Percentiles rank a stretch among this genome's conserved stretches.
Conservation (phyloP, 1,140 invertebrate genomes). For the Babylonia areolata region DNA sequence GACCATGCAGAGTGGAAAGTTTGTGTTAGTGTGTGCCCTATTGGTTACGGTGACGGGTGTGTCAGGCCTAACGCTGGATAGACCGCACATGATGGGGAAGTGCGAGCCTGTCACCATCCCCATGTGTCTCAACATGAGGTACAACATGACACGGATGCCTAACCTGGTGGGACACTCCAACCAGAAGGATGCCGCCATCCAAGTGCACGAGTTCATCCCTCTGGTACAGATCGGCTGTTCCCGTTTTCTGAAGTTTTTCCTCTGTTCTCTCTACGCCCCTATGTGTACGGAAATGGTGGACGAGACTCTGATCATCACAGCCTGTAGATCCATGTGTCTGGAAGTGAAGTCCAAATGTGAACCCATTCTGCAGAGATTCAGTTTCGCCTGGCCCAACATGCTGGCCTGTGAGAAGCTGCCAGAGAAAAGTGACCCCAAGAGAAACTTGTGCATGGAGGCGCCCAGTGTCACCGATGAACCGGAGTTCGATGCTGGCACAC, state of each 20-base stretch:
- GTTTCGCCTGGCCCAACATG: slow-evolving; percentile 74
- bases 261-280: slow-evolving; percentile 95
- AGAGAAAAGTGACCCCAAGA: slow-evolving; percentile 66
- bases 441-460: slow-evolving; percentile 94
- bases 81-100: slow-evolving; percentile 8
- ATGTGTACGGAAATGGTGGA: slow-evolving; percentile 84
- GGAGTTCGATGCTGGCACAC: slow-evolving; percentile 79
- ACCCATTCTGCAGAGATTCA: slow-evolving; percentile 72
- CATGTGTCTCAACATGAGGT: slow-evolving; percentile 96
- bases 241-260: slow-evolving; percentile 90
- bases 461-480: slow-evolving; percentile 69
- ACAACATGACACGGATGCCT: slow-evolving; percentile 96
- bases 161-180: slow-evolving; percentile 71
- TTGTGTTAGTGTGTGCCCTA: not conserved
- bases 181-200: slow-evolving; percentile 70
- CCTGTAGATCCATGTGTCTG: slow-evolving; percentile 75
- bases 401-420: slow-evolving; percentile 74
- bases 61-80: not conserved
- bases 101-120: slow-evolving; percentile 98
- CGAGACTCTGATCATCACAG: slow-evolving; percentile 74
- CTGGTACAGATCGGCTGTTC: slow-evolving; percentile 83
- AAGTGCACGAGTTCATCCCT: slow-evolving; percentile 75
- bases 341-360: slow-evolving; percentile 75
- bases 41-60: not conserved
- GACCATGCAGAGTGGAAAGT: not conserved